Conservation (phyloP, 2,888 invertebrate genomes). For the Euplexia lucipara region DNA sequence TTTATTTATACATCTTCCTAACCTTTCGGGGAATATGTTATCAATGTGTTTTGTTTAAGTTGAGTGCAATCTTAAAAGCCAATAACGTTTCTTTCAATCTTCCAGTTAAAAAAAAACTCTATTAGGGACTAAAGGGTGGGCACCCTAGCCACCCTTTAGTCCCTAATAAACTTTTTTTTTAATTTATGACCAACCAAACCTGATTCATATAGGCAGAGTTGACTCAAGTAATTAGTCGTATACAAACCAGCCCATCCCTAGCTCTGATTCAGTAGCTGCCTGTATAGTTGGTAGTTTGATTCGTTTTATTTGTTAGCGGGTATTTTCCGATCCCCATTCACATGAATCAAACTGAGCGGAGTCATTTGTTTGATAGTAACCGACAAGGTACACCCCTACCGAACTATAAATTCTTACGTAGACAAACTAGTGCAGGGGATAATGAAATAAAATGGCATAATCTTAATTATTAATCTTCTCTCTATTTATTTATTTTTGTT, state of each 20-base stretch:
- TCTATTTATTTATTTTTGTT: conserved; percentile 42
- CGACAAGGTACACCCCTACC: conserved; percentile 79
- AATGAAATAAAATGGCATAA: conserved; percentile 69
- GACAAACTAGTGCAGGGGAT: conserved; percentile 64
- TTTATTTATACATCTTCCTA: no score
- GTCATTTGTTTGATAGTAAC: conserved; percentile 89
- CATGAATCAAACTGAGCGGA: conserved; percentile 89
- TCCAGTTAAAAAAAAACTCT: no score
- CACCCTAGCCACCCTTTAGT: neutral
- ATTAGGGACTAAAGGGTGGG: no score
- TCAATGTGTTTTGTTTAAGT: no score
- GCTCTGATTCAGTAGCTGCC: conserved; percentile 71
- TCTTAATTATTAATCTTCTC: conserved; percentile 70
- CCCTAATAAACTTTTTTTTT: conserved; percentile 7
- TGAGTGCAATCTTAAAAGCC: no score
- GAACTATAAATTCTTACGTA: conserved; percentile 70
- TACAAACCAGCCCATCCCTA: conserved; percentile 44
- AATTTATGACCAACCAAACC: conserved; percentile 27
- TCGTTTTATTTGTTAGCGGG: conserved; percentile 87
- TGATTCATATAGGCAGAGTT: conserved; percentile 37
- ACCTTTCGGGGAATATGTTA: no score
- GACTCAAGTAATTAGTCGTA: conserved; percentile 54
- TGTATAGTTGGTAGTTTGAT: conserved; percentile 78
- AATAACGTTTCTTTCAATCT: no score
- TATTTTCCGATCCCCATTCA: conserved; percentile 86